Base-by-base conservation (phyloP, 2,113 vertebrate species). In the Hippocampus comes region DNA sequence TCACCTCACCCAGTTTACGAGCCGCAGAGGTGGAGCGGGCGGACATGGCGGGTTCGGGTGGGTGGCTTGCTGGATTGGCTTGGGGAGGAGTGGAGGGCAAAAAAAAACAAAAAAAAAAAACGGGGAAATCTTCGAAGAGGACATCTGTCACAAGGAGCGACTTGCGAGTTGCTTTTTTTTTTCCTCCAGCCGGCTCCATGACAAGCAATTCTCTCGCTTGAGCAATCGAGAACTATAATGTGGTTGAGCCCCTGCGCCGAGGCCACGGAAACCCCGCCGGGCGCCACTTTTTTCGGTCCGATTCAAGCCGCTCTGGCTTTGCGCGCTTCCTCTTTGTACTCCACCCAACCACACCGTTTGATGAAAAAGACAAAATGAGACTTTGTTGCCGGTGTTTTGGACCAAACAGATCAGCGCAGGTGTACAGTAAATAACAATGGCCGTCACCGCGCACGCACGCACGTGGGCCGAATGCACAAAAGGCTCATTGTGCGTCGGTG, bases 111-210 rank as follows among this genome's bases (percentile, higher is more conserved):
- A 25, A 25, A 25, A 80, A 81, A 72, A 76, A 9, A 53, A 76
- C 27, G 30, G 30, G 30, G 30, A 34, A 78, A 87, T 87, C 80
- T 88, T 85, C 75, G 77, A 65, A 71, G 68, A 46, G 86, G 86
- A 90, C 86, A 90, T 90, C 88, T 84, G 87, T 86, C 84, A 72
- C 85, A 84, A 78, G 74, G 84, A 72, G 74, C 84, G 82, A 89
- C 82, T 88, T 86, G 78, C 71, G 83, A 83, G 84, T 80, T 88
- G 86, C 76, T 82, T 38, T 79, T 85, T 84, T 87, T 85, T 83
- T 88, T 87, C 30, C 34, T 83, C 78, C 80, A 81, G 84, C 70
- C 81, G 34, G 41, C 73, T 60, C 70, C 76, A 77, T 85, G 87
- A 89, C 84, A 84, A 82, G 61, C 18, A 21, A 86, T 84, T 89